Base-by-base conservation (phyloP, 2,113 vertebrate species). In the Mustelus asterias region DNA sequence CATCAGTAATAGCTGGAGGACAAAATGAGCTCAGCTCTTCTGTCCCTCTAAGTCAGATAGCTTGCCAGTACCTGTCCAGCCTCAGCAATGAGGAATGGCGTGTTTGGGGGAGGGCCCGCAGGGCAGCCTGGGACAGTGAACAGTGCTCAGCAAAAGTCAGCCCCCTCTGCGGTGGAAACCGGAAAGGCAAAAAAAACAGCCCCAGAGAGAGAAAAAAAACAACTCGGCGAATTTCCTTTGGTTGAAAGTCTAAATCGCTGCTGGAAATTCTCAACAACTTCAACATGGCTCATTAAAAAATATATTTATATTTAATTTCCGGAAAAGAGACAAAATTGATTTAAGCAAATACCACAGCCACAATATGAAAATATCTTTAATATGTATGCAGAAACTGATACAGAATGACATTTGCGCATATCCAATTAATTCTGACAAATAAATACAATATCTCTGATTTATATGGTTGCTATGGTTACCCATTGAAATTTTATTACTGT, bases 391-490 rank as follows among this genome's bases (percentile, higher is more conserved):
- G 60, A 93, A n/a, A 67, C 60, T 93, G n/a, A 93, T 8, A 93
- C n/a, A 37, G 14, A 65, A 65, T 65, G 60, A 65, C n/a, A 63
- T 93, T 60, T n/a, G 89, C 5, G 22, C 89, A 65, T 65, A 93
- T 37, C 89, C 89, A 93, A 93, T 93, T 37, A 93, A 67, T 65
- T 92, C 29, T 92, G 54, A 63, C 33, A 93, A 93, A 63, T 92
- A 37, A 92, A 93, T 65, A 93, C 7, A 33, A 92, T 65, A 16
- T 37, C 9, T 65, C 33, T n/a, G 33, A 63, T 63, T n/a, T 92
- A 33, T 63, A 58, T n/a, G 29, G 85, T 88, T 88, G 24, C 83
- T 48, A 58, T 88, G 86, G 58, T n/a, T 92, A 20, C 16, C 7
- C 9, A 65, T 37, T 93, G 60, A 6, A 93, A 93, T n/a, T 67